phyloP scores from a whole-genome alignment of 2,113 vertebrate species.

The Turdus rufiventris region DNA sequence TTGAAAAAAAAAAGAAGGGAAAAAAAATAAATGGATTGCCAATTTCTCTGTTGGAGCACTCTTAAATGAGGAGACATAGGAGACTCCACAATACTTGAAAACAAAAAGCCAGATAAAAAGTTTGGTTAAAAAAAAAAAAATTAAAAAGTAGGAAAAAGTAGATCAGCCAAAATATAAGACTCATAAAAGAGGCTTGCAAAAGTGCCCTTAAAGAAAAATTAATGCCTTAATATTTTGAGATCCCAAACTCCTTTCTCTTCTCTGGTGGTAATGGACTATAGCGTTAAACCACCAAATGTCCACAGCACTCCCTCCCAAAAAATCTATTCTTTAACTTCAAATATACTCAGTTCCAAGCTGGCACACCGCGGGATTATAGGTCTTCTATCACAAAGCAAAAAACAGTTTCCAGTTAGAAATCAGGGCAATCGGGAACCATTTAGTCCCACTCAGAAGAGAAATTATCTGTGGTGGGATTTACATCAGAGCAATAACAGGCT shows the following conservation, averaged over 20 bases:
- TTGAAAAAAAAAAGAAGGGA: not conserved
- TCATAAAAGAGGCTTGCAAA: not conserved
- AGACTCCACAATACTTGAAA: rapidly evolving
- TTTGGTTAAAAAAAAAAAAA: rapidly evolving
- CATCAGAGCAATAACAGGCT: not conserved
- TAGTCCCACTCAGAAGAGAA: not conserved
- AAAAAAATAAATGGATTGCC: not conserved
- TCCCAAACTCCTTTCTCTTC: not conserved
- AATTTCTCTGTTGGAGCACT: not conserved
- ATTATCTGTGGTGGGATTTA: not conserved
- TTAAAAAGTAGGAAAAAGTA: not conserved
- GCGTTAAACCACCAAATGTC: rapidly evolving
- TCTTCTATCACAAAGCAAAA: not conserved
- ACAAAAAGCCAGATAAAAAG: not conserved
- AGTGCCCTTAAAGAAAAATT: not conserved
- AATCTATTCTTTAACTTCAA: not conserved
- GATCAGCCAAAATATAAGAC: not conserved
- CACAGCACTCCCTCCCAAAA: not conserved
- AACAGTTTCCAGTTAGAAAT: not conserved
- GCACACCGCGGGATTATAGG: not conserved
- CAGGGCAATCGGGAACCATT: not conserved
- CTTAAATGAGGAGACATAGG: not conserved
- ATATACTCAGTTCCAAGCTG: not conserved
- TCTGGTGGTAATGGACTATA: not conserved
- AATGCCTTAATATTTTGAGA: not conserved